A percentile compares a stretch with the other conserved stretches of the same genome.
Evolutionary conservation across 1,140 invertebrate species (phyloP).

Genomic region (Daktulosphaira vitifoliae): DNA sequence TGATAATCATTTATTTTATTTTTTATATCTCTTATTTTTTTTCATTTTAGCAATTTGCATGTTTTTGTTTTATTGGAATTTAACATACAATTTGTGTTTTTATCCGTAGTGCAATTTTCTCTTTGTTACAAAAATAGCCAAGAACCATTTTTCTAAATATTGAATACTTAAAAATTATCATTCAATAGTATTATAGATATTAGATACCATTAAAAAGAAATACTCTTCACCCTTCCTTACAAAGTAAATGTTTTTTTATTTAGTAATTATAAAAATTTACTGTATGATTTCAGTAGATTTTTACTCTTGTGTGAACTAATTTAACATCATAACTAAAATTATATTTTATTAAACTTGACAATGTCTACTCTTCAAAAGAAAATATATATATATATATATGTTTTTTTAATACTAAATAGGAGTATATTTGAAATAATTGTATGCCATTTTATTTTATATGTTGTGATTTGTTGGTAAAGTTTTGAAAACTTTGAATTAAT

Average conservation of each 20-base stretch:
- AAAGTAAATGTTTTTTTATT: background rate
- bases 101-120: conserved; percentile 15
- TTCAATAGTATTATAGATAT: conserved; percentile 15
- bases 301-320: background rate
- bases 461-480: conserved; percentile 18
- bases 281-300: background rate
- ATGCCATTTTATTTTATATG: background rate
- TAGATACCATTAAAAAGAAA: background rate
- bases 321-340: background rate
- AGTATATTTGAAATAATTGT: too few relatives aligned
- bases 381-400: too few relatives aligned
- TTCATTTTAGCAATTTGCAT: conserved; percentile 18
- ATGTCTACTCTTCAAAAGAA: conserved; percentile 3
- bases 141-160: background rate
- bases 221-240: background rate
- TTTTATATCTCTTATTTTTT: too few relatives aligned
- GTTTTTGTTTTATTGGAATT: conserved; percentile 20
- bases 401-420: too few relatives aligned
- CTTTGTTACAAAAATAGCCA: background rate
- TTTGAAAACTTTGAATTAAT: conserved; percentile 14
- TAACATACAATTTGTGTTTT: conserved; percentile 16
- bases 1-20: conserved; percentile 20
- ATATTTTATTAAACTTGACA: conserved; percentile 13
- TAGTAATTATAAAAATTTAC: background rate
- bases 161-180: conserved; percentile 1